Conservation (phyloP, 2,797 vertebrate genomes). For the Chelon labrosus region DNA sequence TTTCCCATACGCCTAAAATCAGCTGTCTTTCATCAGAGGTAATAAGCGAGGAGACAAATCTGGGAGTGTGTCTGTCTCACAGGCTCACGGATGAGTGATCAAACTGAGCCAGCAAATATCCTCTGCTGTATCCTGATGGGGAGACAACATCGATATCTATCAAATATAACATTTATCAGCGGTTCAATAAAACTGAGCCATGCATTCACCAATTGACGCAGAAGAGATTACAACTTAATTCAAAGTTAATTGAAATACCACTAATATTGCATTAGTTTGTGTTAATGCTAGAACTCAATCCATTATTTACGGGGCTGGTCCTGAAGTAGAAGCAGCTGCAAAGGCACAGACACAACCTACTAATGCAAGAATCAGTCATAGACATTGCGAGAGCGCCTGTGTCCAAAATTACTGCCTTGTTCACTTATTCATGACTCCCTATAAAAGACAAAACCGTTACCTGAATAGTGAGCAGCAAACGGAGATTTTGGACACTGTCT, state of each 20-base stretch:
- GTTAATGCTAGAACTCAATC: conserved; percentile 56
- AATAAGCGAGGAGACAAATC: conserved; percentile 21
- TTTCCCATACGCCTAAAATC: conserved; percentile 18
- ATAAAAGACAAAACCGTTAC: no score
- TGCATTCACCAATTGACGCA: conserved; percentile 69
- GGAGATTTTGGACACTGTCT: no score
- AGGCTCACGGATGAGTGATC: conserved; percentile 32
- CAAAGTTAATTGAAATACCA: conserved; percentile 76
- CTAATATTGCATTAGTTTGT: conserved; percentile 72
- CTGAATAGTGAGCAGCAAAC: background rate
- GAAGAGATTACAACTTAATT: conserved; percentile 76
- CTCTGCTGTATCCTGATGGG: conserved; percentile 52
- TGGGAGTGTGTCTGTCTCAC: background rate
- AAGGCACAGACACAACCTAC: conserved; percentile 4
- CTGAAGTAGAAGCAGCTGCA: background rate
- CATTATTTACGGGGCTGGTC: conserved; percentile 52
- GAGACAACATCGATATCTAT: conserved; percentile 74
- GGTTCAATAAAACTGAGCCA: conserved; percentile 72
- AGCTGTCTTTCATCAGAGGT: conserved; percentile 30
- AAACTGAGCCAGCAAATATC: conserved; percentile 53
- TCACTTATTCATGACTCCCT: background rate
- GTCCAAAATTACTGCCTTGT: no score
- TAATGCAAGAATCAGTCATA: background rate
- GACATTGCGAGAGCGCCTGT: background rate
- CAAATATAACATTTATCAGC: conserved; percentile 71